Evolutionary conservation across 1,140 invertebrate genomes (phyloP).

Genomic region (Neodiprion pinetum): DNA sequence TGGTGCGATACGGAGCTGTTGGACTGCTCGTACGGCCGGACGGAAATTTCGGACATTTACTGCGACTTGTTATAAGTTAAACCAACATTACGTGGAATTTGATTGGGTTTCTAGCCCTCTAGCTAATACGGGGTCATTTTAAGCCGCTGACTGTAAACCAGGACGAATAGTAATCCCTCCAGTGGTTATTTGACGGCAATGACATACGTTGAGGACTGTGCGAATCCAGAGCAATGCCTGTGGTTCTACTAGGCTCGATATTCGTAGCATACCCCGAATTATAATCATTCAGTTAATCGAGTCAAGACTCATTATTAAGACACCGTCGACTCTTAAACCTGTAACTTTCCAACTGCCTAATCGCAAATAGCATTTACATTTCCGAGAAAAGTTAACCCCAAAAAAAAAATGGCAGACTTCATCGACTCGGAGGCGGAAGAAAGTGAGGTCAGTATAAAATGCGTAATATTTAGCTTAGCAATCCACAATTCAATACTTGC

Average conservation of each 20-base stretch:
- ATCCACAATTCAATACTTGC: constrained; percentile 12
- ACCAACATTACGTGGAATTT: not conserved
- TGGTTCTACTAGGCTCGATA: too few relatives aligned
- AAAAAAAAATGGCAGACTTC: constrained; percentile 74
- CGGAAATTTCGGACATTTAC: not conserved
- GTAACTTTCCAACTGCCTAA: too few relatives aligned
- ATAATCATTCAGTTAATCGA: too few relatives aligned
- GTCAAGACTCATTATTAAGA: too few relatives aligned
- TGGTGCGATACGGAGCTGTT: too few relatives aligned
- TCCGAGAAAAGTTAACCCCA: too few relatives aligned
- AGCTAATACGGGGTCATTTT: not conserved
- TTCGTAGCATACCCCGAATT: too few relatives aligned
- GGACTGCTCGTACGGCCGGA: too few relatives aligned
- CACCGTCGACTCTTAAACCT: too few relatives aligned
- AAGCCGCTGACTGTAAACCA: not conserved
- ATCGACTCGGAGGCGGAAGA: constrained; percentile 84
- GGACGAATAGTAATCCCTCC: not conserved
- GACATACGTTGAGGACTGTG: not conserved
- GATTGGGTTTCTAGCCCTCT: not conserved
- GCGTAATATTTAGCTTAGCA: not conserved
- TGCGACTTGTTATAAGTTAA: not conserved
- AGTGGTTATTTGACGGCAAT: not conserved
- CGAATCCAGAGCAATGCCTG: too few relatives aligned
- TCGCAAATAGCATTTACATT: too few relatives aligned
- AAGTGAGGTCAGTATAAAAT: constrained; percentile 71